Percentiles rank a stretch among this genome's conserved stretches.
These are phyloP conservation scores for Rhyacophila brunnea DNA, from an alignment of 1,140 invertebrate genomes.

Conservation along the genomic window DNA sequence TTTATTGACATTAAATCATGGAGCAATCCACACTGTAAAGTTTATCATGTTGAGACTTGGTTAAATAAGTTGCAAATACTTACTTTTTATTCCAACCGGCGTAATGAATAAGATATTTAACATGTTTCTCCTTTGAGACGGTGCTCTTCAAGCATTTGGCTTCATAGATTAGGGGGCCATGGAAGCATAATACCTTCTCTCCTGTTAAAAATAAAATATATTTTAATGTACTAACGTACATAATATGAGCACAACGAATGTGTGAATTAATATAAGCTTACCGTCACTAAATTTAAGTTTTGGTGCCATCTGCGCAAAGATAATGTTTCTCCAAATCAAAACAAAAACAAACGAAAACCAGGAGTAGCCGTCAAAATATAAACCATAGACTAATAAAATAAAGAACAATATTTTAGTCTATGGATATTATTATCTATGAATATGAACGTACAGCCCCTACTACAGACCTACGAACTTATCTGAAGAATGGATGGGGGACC, in stretches of 20 bases:
- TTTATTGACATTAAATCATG: too few species aligned
- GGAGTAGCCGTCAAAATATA: too few species aligned
- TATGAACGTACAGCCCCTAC: too few species aligned
- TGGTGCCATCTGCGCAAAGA: conserved; percentile 39
- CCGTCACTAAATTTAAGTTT: conserved; percentile 67
- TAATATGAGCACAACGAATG: neutral
- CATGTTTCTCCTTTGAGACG: conserved; percentile 78
- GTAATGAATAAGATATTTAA: conserved; percentile 94
- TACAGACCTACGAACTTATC: too few species aligned
- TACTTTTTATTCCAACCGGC: conserved; percentile 98
- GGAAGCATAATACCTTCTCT: conserved; percentile 95
- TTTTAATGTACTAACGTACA: neutral
- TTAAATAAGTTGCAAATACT: conserved; percentile 36
- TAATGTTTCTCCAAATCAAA: too few species aligned
- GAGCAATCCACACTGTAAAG: too few species aligned
- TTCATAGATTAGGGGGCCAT: conserved; percentile 92
- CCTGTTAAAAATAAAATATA: conserved; percentile 56
- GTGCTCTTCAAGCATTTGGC: conserved; percentile 90
- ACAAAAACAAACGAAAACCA: too few species aligned
- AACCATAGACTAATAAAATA: too few species aligned
- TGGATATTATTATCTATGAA: too few species aligned
- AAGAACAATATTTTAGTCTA: too few species aligned
- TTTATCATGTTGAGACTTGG: too few species aligned
- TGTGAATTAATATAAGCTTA: conserved; percentile 36
- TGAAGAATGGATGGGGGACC: too few species aligned